These are phyloP conservation scores for Loriculus beryllinus DNA, from an alignment of 2,797 vertebrate species.

Conservation along the genomic window DNA sequence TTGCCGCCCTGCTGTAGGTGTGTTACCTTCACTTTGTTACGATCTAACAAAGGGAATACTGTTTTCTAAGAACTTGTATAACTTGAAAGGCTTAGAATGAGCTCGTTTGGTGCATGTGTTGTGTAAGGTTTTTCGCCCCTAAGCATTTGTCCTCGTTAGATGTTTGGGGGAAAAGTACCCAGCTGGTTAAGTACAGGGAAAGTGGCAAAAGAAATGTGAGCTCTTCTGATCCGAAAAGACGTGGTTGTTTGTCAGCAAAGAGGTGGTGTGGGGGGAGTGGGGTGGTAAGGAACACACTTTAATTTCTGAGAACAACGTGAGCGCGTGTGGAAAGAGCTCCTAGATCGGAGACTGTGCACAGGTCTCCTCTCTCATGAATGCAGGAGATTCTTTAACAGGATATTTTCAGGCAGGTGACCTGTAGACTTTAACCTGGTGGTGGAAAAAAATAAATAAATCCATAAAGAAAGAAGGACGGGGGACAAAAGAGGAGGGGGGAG, in stretches of 20 bases:
- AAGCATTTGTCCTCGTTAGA: constrained; percentile 48
- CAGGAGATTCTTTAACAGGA: constrained; percentile 38
- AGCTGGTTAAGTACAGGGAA: background rate
- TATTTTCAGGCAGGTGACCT: constrained; percentile 73
- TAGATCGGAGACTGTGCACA: background rate
- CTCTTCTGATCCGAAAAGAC: constrained; percentile 42
- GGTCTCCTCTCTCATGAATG: constrained; percentile 23
- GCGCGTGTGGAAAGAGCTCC: background rate
- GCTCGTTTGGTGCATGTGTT: constrained; percentile 48
- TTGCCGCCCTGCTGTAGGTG: constrained; percentile 43
- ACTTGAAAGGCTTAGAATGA: constrained; percentile 53
- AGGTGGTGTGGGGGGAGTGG: background rate
- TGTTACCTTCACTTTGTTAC: constrained; percentile 51
- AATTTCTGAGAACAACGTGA: constrained; percentile 32
- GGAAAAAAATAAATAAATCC: background rate
- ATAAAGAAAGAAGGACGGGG: background rate
- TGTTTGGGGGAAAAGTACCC: background rate
- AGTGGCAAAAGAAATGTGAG: constrained; percentile 38
- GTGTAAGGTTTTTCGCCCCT: constrained; percentile 56
- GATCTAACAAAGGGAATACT: constrained; percentile 53
- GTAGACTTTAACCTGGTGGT: constrained; percentile 22
- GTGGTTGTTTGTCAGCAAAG: background rate
- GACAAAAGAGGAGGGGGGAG: background rate
- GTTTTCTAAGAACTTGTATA: constrained; percentile 66
- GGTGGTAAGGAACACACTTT: background rate